Conservation (phyloP, 2,888 invertebrate species). For the Archips xylosteana region DNA sequence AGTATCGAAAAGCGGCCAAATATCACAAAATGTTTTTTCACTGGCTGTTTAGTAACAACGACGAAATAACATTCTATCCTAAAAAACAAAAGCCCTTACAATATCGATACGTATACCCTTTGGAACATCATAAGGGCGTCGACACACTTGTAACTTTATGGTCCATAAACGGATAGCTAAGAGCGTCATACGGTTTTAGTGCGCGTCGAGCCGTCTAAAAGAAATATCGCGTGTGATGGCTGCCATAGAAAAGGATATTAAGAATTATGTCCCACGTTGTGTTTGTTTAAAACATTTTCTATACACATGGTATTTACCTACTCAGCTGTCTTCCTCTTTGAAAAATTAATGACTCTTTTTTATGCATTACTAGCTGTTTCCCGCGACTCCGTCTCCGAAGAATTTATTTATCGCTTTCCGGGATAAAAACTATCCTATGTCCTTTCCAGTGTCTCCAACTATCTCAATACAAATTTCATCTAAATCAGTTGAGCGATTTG, state of each 20-base stretch:
- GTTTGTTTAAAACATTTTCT: background rate
- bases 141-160: constrained; percentile 58
- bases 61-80: background rate
- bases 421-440: no score
- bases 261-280: background rate
- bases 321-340: no score
- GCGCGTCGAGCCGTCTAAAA: constrained; percentile 38
- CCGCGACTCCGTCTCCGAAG: no score
- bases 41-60: constrained; percentile 4
- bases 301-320: no score
- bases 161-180: constrained; percentile 56
- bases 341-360: no score
- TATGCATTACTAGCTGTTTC: no score
- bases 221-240: constrained; percentile 12
- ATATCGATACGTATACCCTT: constrained; percentile 44
- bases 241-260: constrained; percentile 19
- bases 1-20: background rate
- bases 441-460: no score
- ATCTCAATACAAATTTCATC: no score
- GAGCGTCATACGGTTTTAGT: constrained; percentile 49
- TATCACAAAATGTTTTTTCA: background rate
- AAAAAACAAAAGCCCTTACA: constrained; percentile 20
- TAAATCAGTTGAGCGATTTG: no score
- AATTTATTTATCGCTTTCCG: no score
- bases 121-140: constrained; percentile 51